Percentiles rank a stretch among this genome's conserved stretches.
Evolutionary conservation across 2,888 invertebrate species (phyloP).

Genomic region (Stenoptilia bipunctidactyla): DNA sequence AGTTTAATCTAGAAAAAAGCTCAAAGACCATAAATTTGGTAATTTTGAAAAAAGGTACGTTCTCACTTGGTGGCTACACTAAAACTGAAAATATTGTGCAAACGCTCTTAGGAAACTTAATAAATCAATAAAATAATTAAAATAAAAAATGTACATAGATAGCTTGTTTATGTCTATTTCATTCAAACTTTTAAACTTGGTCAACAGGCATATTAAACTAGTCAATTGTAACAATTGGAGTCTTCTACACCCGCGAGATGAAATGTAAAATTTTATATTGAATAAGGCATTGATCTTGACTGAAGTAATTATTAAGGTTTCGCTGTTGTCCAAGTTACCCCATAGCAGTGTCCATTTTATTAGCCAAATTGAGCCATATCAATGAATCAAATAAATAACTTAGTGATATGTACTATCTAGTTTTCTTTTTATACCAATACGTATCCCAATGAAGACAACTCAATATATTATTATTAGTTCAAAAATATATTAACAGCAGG

Average conservation of each 20-base stretch:
- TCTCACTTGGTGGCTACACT: no score
- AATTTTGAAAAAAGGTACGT: no score
- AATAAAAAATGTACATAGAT: background rate
- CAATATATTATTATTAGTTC: no score
- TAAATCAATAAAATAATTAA: no score
- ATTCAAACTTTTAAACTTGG: constrained; percentile 2
- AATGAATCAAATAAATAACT: constrained; percentile 47
- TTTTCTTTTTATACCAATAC: no score
- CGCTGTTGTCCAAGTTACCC: constrained; percentile 6
- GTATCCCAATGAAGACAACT: no score
- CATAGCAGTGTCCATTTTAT: constrained; percentile 41
- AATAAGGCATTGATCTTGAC: constrained; percentile 8
- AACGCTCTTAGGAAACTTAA: no score
- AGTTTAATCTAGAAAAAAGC: no score
- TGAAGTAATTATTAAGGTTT: constrained; percentile 9
- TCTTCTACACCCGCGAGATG: constrained; percentile 11
- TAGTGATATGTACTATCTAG: background rate
- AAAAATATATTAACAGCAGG: no score
- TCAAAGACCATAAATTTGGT: no score
- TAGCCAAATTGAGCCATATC: constrained; percentile 69
- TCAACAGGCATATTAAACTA: background rate
- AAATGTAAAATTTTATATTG: constrained; percentile 18
- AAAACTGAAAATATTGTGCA: no score
- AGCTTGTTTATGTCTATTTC: background rate
- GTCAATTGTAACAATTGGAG: background rate